A percentile compares a stretch with the other conserved stretches of the same genome.
These are phyloP conservation scores for Pheucticus melanocephalus DNA, from an alignment of 2,113 vertebrate genomes.

Conservation along the genomic window DNA sequence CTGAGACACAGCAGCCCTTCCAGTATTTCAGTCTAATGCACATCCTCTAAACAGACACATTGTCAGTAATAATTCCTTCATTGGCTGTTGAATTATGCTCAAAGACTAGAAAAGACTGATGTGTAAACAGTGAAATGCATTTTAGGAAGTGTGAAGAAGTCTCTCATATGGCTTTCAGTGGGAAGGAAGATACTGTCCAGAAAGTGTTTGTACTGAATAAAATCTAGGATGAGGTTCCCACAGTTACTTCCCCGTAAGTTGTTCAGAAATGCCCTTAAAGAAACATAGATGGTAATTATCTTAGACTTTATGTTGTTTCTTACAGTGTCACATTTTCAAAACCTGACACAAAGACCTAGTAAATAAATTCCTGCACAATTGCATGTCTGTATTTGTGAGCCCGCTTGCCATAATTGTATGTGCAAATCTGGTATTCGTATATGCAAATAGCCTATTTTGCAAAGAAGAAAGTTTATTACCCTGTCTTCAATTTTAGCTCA, in stretches of 20 bases:
- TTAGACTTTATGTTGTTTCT: background rate
- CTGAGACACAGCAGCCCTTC: background rate
- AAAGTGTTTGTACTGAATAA: background rate
- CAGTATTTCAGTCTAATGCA: background rate
- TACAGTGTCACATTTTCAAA: background rate
- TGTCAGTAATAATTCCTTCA: background rate
- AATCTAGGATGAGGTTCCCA: background rate
- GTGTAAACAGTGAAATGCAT: background rate
- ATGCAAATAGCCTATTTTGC: background rate
- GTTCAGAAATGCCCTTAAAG: background rate
- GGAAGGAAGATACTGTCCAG: background rate
- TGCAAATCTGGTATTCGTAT: constrained; percentile 21
- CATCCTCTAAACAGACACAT: background rate
- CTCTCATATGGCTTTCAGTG: background rate
- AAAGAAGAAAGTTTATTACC: background rate
- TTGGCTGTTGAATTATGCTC: background rate
- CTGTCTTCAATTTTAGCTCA: background rate
- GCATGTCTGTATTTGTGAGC: constrained; percentile 13
- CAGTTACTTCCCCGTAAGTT: background rate
- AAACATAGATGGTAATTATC: background rate
- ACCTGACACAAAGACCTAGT: background rate
- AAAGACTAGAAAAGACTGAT: background rate
- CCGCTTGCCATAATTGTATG: background rate
- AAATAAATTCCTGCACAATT: constrained; percentile 5
- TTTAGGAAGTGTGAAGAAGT: background rate